Evolutionary conservation across 1,140 invertebrate genomes (phyloP), one percentile per base, ranked within the genome.

Genomic region (Globodera rostochiensis): DNA sequence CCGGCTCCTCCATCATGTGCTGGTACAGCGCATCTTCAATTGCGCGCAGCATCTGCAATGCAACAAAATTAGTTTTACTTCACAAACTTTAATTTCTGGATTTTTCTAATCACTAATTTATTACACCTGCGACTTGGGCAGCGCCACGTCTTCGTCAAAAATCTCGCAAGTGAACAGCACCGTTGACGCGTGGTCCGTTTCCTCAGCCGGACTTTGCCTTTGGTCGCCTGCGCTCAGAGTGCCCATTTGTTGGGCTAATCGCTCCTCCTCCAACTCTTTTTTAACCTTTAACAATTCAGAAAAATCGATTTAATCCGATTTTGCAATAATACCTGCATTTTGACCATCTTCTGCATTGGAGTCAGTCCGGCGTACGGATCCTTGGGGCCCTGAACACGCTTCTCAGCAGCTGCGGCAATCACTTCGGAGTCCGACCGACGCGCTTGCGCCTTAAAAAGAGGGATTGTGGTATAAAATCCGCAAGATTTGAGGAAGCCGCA

Each of bases 151-250:
- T 13, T 85, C 85, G 8, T 87, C 84, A 57, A 85, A 80, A 36
- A 85, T 76, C 9, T 85, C 84, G 73, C 84, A 85, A 15, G 84
- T 85, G 82, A 79, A 85, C 15, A 86, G 66, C 36, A 85, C 45
- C 25, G 60, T 79, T 6, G 84, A 86, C 15, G 79, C 50, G 11
- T 13, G 50, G 4, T 53, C 50, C 50, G 69, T 45, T 25, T 21
- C 46, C 5, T 71, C 69, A 3, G 49, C 21, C 36, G 15, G 3
- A 36, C 81, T 6, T 73, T 60, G 53, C 21, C 70, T 21, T 73
- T 73, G 21, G 15, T 67, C n/a, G n/a, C 36, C 15, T 36, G 25
- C 69, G 45, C 7, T 73, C 36, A 5, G 60, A n/a, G 13, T 71
- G 80, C 66, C 64, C 60, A 47, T 47, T 53, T 80, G 60, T 71